Evolutionary conservation across 1,140 invertebrate species (phyloP), one percentile per base, ranked within the genome.

Genomic region (Linepithema humile): DNA sequence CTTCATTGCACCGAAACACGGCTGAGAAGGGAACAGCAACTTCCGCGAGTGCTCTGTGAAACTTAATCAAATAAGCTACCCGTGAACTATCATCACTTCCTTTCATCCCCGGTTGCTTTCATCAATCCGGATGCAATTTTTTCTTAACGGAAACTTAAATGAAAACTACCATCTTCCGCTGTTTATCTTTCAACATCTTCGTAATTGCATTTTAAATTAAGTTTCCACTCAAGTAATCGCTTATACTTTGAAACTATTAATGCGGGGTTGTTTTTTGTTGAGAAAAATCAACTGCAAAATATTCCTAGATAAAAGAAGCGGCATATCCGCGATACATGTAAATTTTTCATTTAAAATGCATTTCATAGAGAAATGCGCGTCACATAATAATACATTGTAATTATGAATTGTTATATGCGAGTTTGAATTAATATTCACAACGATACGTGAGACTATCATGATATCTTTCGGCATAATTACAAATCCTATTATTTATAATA

Each of bases 401-500:
- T 77, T 62, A 32, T 45, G 23, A 75, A 75, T 62, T 65, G 15
- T 23, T n/a, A 38, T 45, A 53, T 53, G 65, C 32, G 15, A 9
- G 53, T 17, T 62, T 38, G 1, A 20, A 20, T 77, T 65, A 65
- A 77, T 77, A 77, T 77, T 75, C 48, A 65, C 17, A 65, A 38
- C 60, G 15, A 9, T 38, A 38, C 38, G 32, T 48, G 60, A 77
- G 45, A 50, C 32, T 64, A 65, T 64, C 45, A 3, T 23, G n/a
- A 65, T 65, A 77, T 50, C 15, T 77, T 65, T 38, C 23, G 59
- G 20, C 20, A 43, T 77, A 77, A 77, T 65, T 77, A 23, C 60
- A 77, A 77, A 77, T 32, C 48, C 32, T 64, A 77, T 77, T 77
- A 65, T 65, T 50, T 65, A 64, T 64, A 65, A 48, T 38, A 45